Base-by-base conservation (phyloP, 2,888 invertebrate species). In the Melinaea marsaeus region DNA sequence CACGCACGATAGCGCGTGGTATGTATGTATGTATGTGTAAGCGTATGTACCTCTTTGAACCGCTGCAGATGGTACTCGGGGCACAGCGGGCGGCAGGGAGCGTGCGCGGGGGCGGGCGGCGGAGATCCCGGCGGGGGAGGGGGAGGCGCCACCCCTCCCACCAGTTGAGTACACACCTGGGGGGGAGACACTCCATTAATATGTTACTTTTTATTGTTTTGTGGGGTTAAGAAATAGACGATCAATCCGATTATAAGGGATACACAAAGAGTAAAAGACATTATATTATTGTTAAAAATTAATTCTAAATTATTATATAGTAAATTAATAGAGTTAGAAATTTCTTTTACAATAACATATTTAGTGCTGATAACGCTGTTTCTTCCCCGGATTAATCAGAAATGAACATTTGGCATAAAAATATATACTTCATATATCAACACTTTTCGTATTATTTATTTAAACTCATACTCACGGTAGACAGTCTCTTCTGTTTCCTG, bases 111-210 rank as follows among this genome's bases (percentile, higher is more conserved):
- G 63, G 78, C 72, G 68, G 80, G 84, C 6, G 84, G 85, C 67
- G 86, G 84, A 6, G 86, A 78, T 63, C 84, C 81, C 13, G 88
- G 87, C n/a, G 86, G 81, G 13, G 77, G 76, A 55, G 77, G 76
- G 57, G 74, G 71, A 13, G 77, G 79, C 33, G 76, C 74, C 0
- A 68, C 62, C 0, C 87, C 88, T 0, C 89, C 88, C 72, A 87
- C 87, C 62, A 88, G 79, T 77, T 86, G 86, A 81, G 85, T 85
- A 72, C 88, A 88, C 78, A 90, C 87, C 88, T 90, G 74, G 55
- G 22, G 7, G 9, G 11, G 13, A 32, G 9, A 13, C 4, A 37
- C 9, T 11, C 13, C n/a, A 2, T 22, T 22, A 22, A 6, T 6
- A 6, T 48, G 7, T n/a, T 1, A n/a, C n/a, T n/a, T 46, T n/a